Evolutionary conservation across 2,888 invertebrate genomes (phyloP), one percentile per base, ranked within the genome.

Genomic region (Tipula unca): DNA sequence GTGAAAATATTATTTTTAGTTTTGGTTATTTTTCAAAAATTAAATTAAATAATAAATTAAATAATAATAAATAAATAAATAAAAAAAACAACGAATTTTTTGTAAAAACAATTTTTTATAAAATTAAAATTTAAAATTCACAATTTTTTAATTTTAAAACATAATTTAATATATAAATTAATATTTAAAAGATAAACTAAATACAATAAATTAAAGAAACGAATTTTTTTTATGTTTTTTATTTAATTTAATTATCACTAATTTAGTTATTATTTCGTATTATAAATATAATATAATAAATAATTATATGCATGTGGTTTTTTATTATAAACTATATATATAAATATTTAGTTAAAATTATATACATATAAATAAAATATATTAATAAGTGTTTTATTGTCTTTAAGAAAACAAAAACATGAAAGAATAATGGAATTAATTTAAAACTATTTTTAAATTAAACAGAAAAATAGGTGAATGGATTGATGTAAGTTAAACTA

Each of bases 81-180:
- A 17, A 48, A 69, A 25, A 25, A 69, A 20, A 69, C 69, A 69
- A 69, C 69, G 69, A 69, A 69, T 69, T 69, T 69, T 69, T 25
- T 69, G 69, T 69, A 69, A 10, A 69, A 69, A 69, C 13, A 69
- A 69, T 25, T 69, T 69, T 69, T 69, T 69, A 69, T 69, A 20
- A 69, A 69, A 25, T 69, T 69, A 25, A 69, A 69, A 17, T 17
- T 54, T 54, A 69, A 69, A 48, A 69, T 69, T 69, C 69, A 69
- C 69, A 69, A 69, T 69, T 69, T 69, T 69, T 69, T 69, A 69
- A 69, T 69, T 69, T 69, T 69, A 69, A 69, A 69, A 69, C 69
- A 25, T 25, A 69, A 25, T n/a, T n/a, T n/a, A n/a, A n/a, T n/a
- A 17, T 54, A 54, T 54, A 54, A 54, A 54, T 69, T 69, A 69